These are phyloP conservation scores for Scyliorhinus canicula DNA, from an alignment of 2,797 vertebrate genomes.

Conservation along the genomic window DNA sequence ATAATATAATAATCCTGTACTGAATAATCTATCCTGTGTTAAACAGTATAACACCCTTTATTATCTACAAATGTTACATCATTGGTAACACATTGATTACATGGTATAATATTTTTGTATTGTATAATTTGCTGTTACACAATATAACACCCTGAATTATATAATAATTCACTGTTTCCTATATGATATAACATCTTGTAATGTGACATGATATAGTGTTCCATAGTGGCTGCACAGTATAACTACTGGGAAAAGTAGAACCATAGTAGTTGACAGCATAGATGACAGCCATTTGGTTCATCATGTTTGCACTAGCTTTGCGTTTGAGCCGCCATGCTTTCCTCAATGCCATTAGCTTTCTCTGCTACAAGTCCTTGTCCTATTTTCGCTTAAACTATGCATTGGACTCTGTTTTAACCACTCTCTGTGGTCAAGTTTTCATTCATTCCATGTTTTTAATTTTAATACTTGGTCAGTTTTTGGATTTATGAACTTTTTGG, in stretches of 20 bases:
- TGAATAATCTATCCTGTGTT: not conserved
- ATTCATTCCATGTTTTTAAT: not conserved
- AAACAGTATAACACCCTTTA: not conserved
- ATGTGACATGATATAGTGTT: not conserved
- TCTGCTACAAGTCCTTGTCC: not conserved
- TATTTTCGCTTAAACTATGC: not conserved
- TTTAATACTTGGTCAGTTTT: not conserved
- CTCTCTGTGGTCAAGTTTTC: not conserved
- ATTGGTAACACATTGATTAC: too few species aligned
- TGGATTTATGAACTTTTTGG: too few species aligned
- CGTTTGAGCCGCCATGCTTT: not conserved
- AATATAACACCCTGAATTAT: too few species aligned
- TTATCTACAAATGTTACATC: too few species aligned
- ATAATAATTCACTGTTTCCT: not conserved
- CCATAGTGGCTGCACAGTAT: not conserved
- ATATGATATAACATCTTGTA: not conserved
- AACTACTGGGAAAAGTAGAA: not conserved
- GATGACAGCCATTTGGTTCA: not conserved
- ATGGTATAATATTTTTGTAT: too few species aligned
- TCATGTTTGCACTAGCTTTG: not conserved
- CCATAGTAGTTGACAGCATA: not conserved
- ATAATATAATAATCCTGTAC: not conserved
- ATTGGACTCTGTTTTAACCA: not conserved
- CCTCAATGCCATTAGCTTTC: not conserved
- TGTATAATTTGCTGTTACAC: too few species aligned